Base-by-base conservation (phyloP, 2,797 vertebrate species). In the Borostomias antarcticus region DNA sequence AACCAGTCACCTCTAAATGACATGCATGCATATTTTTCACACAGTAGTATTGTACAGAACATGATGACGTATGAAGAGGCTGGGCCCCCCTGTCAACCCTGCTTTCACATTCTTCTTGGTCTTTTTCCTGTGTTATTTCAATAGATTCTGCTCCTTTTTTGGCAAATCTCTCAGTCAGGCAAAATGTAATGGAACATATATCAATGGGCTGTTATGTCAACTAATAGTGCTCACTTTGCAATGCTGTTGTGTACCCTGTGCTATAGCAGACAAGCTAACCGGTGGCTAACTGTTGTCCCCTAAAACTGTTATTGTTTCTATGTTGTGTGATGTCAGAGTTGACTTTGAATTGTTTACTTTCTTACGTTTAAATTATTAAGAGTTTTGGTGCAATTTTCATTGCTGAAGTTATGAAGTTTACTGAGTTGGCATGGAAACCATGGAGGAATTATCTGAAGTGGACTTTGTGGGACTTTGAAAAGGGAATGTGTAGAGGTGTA, bases 361-460 rank as follows among this genome's bases (percentile, higher is more conserved):
- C 74, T 89, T 85, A 87, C 85, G 78, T 82, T 87, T 85, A 85
- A 86, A 88, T 85, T 82, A 86, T 89, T 88, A 75, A 85, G 80
- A 88, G 82, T 81, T 90, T 86, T 81, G 87, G 85, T 86, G 87
- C 82, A 81, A 77, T 65, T 66, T 88, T 89, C 85, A 83, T 85
- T 85, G 88, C 88, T 90, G 90, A 89, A 86, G 81, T 89, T 84
- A 89, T 89, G 89, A 91, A 64, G 88, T 91, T 90, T 88, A 87
- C 85, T 77, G 84, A 70, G 70, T 64, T 70, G 85, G 69, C 76
- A 75, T 69, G 73, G 70, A 66, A 84, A 76, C 71, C 62, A 75
- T n/a, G n/a, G n/a, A n/a, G n/a, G n/a, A n/a, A n/a, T n/a, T n/a
- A n/a, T n/a, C n/a, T n/a, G n/a, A n/a, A n/a, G n/a, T n/a, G n/a